Percentiles rank a stretch among this genome's conserved stretches.
phyloP scores from a whole-genome alignment of 2,113 vertebrate genomes.

The Alethe diademata region DNA sequence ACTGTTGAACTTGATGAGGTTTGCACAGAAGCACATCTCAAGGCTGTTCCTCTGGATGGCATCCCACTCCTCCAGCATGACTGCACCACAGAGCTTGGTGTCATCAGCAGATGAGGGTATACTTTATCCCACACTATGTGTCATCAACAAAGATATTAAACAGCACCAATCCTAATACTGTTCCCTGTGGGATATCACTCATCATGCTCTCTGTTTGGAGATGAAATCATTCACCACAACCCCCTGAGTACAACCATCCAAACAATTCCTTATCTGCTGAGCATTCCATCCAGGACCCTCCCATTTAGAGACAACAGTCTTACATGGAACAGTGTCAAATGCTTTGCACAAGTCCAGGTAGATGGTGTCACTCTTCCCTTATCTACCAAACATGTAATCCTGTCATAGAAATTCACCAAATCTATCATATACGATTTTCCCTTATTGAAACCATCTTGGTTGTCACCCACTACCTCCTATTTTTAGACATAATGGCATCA shows the following conservation, averaged over 20 bases:
- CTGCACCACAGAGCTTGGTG: neutral
- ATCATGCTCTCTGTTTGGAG: neutral
- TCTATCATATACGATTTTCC: accelerated
- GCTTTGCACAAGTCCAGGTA: neutral
- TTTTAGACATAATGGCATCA: neutral
- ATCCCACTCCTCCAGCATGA: neutral
- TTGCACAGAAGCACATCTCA: neutral
- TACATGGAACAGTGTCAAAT: neutral
- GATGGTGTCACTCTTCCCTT: neutral
- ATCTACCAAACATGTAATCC: neutral
- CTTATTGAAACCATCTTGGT: neutral
- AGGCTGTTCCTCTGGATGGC: neutral
- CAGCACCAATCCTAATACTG: neutral
- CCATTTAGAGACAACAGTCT: neutral
- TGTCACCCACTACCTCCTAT: neutral
- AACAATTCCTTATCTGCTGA: neutral
- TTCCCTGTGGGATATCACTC: neutral
- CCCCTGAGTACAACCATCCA: neutral
- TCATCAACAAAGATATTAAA: neutral
- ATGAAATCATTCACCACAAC: neutral
- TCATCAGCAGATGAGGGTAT: neutral
- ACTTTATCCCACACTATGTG: neutral
- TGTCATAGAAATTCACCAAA: accelerated
- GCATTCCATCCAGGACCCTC: neutral
- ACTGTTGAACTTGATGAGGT: neutral